Base-by-base conservation (phyloP, 2,888 invertebrate genomes). In the Platycheirus rosarum region DNA sequence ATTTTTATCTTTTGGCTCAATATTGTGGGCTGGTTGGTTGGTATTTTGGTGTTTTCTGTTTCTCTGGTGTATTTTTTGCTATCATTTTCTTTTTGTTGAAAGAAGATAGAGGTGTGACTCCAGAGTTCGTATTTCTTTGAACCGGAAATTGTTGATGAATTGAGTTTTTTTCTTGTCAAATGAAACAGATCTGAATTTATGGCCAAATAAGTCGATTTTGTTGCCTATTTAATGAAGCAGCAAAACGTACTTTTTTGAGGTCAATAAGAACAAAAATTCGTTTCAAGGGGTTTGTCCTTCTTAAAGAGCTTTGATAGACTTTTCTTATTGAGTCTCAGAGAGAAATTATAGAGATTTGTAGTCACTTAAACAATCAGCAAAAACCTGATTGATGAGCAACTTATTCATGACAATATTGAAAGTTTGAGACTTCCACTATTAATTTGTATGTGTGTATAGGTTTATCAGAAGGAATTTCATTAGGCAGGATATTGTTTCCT, bases 121-220 rank as follows among this genome's bases (percentile, higher is more conserved):
- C 14, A 44, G 20, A 60, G 60, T 23, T 44, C 29, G 18, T 44
- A 16, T 29, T 8, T 4, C 1, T 18, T 57, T n/a, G n/a, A n/a
- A n/a, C n/a, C n/a, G 29, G 49, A 23, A 29, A 16, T 48, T 46
- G 44, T 60, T 75, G 80, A 80, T 80, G 70, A 76, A 80, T 80
- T 75, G 73, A 78, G 74, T n/a, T n/a, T n/a, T 70, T 73, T 68
- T 62, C 65, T 40, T 37, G 23, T 20, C 5, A 26, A 29, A 51
- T 16, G 65, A 32, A 66, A 46, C 13, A 66, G 42, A 48, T 44
- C n/a, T n/a, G n/a, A n/a, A n/a, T 35, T 76, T 57, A 73, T 44
- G 44, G 55, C 13, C 6, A 66, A 55, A 66, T 51, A 63, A 63
- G 35, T 55, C 13, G 16, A 32, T 29, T 18, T 29, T 60, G 60